Evolutionary conservation across 2,888 invertebrate genomes (phyloP), one percentile per base, ranked within the genome.

Genomic region (Phania funesta): DNA sequence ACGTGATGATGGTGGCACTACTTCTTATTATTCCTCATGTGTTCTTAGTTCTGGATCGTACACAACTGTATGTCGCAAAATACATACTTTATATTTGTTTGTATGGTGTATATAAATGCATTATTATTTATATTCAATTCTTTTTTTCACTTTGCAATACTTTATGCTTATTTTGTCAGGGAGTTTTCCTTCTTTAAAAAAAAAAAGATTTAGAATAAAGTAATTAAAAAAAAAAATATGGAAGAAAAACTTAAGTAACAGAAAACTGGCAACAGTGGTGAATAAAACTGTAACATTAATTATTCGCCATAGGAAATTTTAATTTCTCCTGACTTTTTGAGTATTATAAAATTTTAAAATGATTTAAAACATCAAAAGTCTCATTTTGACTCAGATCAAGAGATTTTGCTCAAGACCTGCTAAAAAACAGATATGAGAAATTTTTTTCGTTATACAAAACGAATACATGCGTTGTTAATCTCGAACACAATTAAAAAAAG

Each of bases 51-150:
- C n/a, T 20, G 20, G 46, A 24, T 13, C 24, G 24, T 13, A 32
- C 35, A 54, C 24, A 56, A 22, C 29, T 50, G 38, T 11, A 35
- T 73, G 82, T 82, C 78, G 82, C 82, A 82, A 82, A 82, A 70
- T 78, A 78, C 82, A 82, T 65, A 82, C 70, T 74, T 68, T 58
- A 60, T n/a, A 24, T 44, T 41, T 68, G 76, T 52, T 38, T 46
- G n/a, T 26, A 48, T 48, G 5, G 18, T 32, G 38, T 41, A 35
- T 24, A 13, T 44, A 18, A 48, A 35, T 24, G 24, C 24, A 35
- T 41, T 41, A 71, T 71, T 71, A 67, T 54, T 52, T 58, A 38
- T 13, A 38, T n/a, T 38, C n/a, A 38, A n/a, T n/a, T n/a, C 26
- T 48, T 44, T 50, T 18, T 65, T 48, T 29, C 16, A 26, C n/a